Evolutionary conservation across 2,113 vertebrate species (phyloP), one percentile per base, ranked within the genome.

Genomic region (Bostrychus sinensis): DNA sequence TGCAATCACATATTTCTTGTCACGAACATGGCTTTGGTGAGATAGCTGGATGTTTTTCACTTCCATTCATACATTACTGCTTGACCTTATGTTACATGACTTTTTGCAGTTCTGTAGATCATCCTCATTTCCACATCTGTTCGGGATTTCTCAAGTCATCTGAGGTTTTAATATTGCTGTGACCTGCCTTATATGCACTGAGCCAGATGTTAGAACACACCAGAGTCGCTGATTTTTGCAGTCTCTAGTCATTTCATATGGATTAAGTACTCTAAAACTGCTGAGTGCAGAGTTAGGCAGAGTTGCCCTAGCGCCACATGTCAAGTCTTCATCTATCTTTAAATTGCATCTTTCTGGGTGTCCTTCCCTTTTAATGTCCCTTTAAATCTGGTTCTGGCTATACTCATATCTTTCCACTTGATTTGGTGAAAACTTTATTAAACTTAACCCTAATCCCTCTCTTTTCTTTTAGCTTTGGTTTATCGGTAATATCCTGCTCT

Each of bases 151-250:
- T 55, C 28, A 11, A 56, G 53, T 59, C 39, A 48, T 61, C 23
- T 26, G 41, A 75, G 51, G 37, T 17, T 78, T 70, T 54, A 67
- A 46, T 60, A 59, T 62, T 19, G 26, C 39, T 48, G 45, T 69
- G 70, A 68, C 72, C 25, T 34, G 32, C 42, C 26, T 54, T 38
- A 48, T 45, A 45, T 32, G 58, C 77, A 62, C 71, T 5, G 46
- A 69, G 50, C 43, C 63, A 78, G 48, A 66, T 78, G 74, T 61
- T 78, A 25, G 70, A 75, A 56, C 67, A 62, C 59, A 63, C 7
- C 25, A 45, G n/a, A 55, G 45, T 1, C 45, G 41, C 66, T 72
- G 58, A 51, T 68, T 68, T 68, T 46, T 39, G 48, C 50, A 55
- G 42, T 67, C 66, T 51, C 62, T 28, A 72, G 61, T 72, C 69